Base-by-base conservation (phyloP, 2,797 vertebrate species). In the Sebastolobus altivelis region DNA sequence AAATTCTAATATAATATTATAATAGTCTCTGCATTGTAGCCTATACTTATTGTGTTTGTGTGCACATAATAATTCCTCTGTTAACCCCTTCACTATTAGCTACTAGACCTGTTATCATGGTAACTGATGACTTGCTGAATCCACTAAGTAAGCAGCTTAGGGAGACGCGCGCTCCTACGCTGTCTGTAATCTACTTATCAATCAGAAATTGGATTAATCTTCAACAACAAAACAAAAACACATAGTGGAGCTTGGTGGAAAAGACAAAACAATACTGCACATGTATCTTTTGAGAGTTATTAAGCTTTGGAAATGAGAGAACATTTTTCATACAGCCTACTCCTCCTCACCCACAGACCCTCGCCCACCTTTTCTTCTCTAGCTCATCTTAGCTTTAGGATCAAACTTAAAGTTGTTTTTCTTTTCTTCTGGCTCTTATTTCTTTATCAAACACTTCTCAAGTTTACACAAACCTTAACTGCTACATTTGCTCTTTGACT, bases 151-250 rank as follows among this genome's bases (percentile, higher is more conserved):
- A 92, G 86, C 86, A 88, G 88, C 84, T 92, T 89, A 87, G 72
- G 60, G 79, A 88, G 73, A 74, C 37, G 65, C 20, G 55, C 56
- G 18, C 52, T 73, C 72, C 74, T 65, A 22, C 35, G 31, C 69
- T 43, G 49, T 75, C 74, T 79, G 66, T 85, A 91, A 92, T 92
- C 90, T 85, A 88, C 69, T 93, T 92, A 91, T 81, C 85, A 89
- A 93, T 92, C 86, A 91, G 55, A 89, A 90, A 89, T 86, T 88
- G 75, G 75, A 92, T 92, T 90, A 82, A 90, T 90, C 78, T 86
- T 52, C 69, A 82, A 63, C 76, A 81, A 29, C 73, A 86, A 83
- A 91, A 87, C 79, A 85, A 89, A 88, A 83, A 79, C 55, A 72
- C 65, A 89, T 25, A 37, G 43, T 56, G 43, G 29, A 46, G 55